phyloP scores from a whole-genome alignment of 2,113 vertebrate species.

The Rhynchopsitta pachyrhyncha region DNA sequence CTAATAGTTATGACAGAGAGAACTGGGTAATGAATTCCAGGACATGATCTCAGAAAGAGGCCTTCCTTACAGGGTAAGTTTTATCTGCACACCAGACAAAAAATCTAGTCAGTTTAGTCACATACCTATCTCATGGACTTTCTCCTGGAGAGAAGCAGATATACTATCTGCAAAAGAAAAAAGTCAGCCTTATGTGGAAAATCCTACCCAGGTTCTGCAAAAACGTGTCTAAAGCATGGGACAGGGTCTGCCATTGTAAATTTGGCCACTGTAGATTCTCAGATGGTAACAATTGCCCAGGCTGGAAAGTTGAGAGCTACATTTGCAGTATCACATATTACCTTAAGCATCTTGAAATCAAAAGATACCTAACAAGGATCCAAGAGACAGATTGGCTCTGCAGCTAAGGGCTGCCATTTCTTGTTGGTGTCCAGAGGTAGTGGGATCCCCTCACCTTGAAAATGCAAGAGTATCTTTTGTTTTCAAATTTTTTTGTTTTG shows the following conservation, averaged over 20 bases:
- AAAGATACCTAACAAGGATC: not conserved
- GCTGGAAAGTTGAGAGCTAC: not conserved
- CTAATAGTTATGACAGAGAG: not conserved
- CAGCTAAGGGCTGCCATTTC: not conserved
- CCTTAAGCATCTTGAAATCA: not conserved
- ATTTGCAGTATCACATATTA: not conserved
- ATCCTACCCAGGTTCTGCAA: not conserved
- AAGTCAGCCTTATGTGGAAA: not conserved
- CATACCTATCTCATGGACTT: not conserved
- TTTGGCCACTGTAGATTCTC: not conserved
- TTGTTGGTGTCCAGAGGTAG: not conserved
- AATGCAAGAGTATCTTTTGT: not conserved
- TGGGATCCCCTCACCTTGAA: not conserved
- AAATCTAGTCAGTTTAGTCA: not conserved
- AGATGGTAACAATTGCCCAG: not conserved
- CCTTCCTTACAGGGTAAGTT: not conserved
- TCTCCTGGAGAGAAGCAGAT: not conserved
- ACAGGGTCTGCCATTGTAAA: not conserved
- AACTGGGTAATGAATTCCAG: not conserved
- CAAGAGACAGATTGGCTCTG: not conserved
- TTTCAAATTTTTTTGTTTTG: not conserved
- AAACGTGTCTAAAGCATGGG: not conserved
- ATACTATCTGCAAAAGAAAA: not conserved
- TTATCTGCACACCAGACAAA: not conserved
- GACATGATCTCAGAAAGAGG: not conserved